Percentiles rank a stretch among this genome's conserved stretches.
Conservation (phyloP, 2,888 invertebrate genomes). For the Geotrupes spiniger region DNA sequence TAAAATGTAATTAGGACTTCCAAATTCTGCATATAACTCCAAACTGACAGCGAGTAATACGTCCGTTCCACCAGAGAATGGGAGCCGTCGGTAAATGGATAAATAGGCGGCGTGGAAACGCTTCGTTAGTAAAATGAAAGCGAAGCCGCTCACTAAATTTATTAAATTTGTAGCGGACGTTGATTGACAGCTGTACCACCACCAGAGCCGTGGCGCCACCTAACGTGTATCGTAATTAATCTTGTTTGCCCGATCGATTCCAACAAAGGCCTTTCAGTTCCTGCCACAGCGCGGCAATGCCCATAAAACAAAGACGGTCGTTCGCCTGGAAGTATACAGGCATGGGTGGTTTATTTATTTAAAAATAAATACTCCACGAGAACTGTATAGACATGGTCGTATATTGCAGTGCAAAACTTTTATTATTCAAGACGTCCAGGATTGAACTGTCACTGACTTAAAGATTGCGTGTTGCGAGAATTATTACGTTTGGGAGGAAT, state of each 20-base stretch:
- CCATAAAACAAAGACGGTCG: background rate
- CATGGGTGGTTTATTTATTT: too few relatives aligned
- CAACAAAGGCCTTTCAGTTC: background rate
- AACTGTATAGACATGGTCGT: too few relatives aligned
- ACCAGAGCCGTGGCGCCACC: slow-evolving; percentile 25
- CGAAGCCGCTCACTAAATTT: slow-evolving; percentile 4
- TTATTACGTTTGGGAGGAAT: too few relatives aligned
- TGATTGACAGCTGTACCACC: slow-evolving; percentile 32
- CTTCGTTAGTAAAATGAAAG: background rate
- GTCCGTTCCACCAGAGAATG: background rate
- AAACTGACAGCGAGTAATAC: slow-evolving; percentile 23
- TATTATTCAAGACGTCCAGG: too few relatives aligned
- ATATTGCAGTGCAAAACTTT: too few relatives aligned
- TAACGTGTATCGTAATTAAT: slow-evolving; percentile 34
- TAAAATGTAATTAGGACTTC: slow-evolving; percentile 30
- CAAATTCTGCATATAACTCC: slow-evolving; percentile 29
- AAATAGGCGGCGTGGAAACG: background rate
- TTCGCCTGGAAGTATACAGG: too few relatives aligned
- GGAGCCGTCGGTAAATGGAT: background rate
- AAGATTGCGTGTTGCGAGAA: too few relatives aligned
- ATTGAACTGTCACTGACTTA: too few relatives aligned
- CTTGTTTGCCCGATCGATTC: slow-evolving; percentile 33
- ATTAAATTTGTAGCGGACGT: slow-evolving; percentile 10
- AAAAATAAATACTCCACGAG: too few relatives aligned
- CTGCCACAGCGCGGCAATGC: background rate